Evolutionary conservation across 2,113 vertebrate genomes (phyloP).

Genomic region (Hippocampus guttulatus): DNA sequence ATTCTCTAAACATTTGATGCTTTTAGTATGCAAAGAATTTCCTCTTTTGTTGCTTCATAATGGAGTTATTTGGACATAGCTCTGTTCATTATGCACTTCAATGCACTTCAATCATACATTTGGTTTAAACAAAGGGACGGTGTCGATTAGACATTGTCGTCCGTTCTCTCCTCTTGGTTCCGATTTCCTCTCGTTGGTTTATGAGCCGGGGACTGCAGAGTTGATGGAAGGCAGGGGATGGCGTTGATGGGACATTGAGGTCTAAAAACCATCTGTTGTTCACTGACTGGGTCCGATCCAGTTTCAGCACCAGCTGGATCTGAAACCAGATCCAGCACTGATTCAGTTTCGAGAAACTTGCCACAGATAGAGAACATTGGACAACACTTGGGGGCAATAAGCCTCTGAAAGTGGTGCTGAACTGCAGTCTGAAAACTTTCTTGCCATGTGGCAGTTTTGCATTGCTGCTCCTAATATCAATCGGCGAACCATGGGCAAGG

Average conservation of each 20-base stretch:
- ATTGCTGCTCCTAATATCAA: background rate
- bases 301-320: too few species aligned
- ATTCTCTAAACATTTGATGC: conserved; percentile 38
- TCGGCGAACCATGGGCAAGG: background rate
- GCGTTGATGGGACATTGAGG: conserved; percentile 30
- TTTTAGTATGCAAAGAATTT: conserved; percentile 18
- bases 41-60: conserved; percentile 16
- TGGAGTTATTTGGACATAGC: conserved; percentile 25
- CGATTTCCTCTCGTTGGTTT: conserved; percentile 11
- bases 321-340: too few species aligned
- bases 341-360: too few species aligned
- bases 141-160: background rate
- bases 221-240: conserved; percentile 24
- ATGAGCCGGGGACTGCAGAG: conserved; percentile 25
- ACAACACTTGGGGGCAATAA: too few species aligned
- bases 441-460: too few species aligned
- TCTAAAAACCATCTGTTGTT: conserved; percentile 46
- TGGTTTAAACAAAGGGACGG: conserved; percentile 4
- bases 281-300: conserved; percentile 18
- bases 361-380: too few species aligned
- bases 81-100: conserved; percentile 16
- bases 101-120: background rate
- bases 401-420: too few species aligned
- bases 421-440: too few species aligned
- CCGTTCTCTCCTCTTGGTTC: background rate